phyloP scores from a whole-genome alignment of 1,140 invertebrate species.

The Heliconius hermathena region DNA sequence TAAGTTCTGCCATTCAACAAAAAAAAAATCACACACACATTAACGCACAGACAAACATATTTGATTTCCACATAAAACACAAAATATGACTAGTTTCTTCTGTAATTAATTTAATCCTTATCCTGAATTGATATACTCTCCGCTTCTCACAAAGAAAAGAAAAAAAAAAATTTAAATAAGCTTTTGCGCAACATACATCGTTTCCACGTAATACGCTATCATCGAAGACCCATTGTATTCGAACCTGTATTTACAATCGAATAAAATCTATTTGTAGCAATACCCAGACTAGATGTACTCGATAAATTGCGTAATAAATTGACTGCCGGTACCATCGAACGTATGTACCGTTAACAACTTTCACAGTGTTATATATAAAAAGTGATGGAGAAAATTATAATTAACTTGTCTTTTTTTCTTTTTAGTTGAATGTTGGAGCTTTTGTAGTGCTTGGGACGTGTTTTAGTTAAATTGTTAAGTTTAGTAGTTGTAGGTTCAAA shows the following conservation, averaged over 20 bases:
- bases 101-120: no score
- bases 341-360: conserved; percentile 51
- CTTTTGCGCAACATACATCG: conserved; percentile 30
- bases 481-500: not conserved
- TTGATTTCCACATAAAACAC: no score
- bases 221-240: conserved; percentile 43
- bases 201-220: conserved; percentile 30
- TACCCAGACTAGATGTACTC: conserved; percentile 42
- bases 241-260: conserved; percentile 36
- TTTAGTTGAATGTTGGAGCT: not conserved
- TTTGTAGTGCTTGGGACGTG: not conserved
- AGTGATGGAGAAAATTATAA: conserved; percentile 7
- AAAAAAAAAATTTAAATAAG: not conserved
- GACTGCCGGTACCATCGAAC: conserved; percentile 46
- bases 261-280: conserved; percentile 38
- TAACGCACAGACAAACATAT: no score
- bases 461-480: not conserved
- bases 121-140: no score
- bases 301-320: conserved; percentile 60
- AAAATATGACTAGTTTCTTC: no score
- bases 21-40: no score
- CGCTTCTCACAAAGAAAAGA: no score
- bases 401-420: not conserved
- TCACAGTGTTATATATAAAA: conserved; percentile 32
- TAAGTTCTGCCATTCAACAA: no score